These are phyloP conservation scores for Megalonaias nervosa DNA, from an alignment of 1,140 invertebrate genomes.

Conservation along the genomic window DNA sequence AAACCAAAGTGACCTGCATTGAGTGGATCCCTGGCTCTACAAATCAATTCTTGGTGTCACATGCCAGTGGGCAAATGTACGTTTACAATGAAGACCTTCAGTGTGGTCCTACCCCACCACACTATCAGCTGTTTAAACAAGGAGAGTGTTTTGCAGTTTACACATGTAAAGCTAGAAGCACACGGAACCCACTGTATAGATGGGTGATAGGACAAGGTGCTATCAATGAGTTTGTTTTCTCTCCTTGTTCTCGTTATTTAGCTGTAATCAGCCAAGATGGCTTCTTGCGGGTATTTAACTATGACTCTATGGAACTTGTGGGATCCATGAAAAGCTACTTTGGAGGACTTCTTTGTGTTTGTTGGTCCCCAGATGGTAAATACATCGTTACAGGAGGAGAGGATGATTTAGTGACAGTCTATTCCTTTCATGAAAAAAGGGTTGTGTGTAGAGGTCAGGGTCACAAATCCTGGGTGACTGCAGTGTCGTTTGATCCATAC, in stretches of 20 bases:
- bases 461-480: slow-evolving; percentile 93
- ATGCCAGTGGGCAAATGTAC: slow-evolving; percentile 97
- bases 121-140: slow-evolving; percentile 96
- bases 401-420: slow-evolving; percentile 99
- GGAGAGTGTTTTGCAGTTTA: slow-evolving; percentile 95
- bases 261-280: slow-evolving; percentile 91
- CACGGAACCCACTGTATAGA: slow-evolving; percentile 92
- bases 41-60: slow-evolving; percentile 94
- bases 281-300: slow-evolving; percentile 96
- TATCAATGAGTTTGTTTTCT: slow-evolving; percentile 98
- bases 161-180: slow-evolving; percentile 97
- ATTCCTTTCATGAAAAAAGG: slow-evolving; percentile 92
- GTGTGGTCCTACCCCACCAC: slow-evolving; percentile 85
- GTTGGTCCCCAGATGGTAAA: slow-evolving; percentile 97
- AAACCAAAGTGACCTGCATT: slow-evolving; percentile 98
- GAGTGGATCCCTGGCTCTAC: slow-evolving; percentile 96
- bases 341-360: slow-evolving; percentile 93
- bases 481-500: slow-evolving; percentile 97
- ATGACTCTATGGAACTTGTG: slow-evolving; percentile 96
- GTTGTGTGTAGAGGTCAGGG: slow-evolving; percentile 96
- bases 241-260: slow-evolving; percentile 92
- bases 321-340: slow-evolving; percentile 91
- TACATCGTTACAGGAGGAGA: slow-evolving; percentile 98
- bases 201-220: slow-evolving; percentile 80
- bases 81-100: slow-evolving; percentile 96